Base-by-base conservation (phyloP, 2,888 invertebrate species). In the Melanotus villosus region DNA sequence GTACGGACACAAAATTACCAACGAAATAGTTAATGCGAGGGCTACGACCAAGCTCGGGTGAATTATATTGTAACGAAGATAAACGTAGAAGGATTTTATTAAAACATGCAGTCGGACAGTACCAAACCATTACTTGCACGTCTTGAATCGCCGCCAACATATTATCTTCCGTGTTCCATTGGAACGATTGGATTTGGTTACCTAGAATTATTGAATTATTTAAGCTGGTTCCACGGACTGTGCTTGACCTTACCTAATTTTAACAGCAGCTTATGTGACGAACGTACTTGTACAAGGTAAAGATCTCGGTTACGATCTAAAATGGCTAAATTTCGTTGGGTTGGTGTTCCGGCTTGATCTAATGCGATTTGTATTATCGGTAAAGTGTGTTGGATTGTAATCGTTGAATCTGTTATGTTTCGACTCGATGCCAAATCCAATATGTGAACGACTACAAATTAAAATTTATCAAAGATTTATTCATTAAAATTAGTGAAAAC, bases 231-330 rank as follows among this genome's bases (percentile, higher is more conserved):
- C 5, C 16, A 7, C 26, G 3, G 26, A 26, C 7, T 5, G 26
- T 26, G 26, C 7, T 26, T 26, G 7, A 14, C 38, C 3, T 38
- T 81, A 93, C 93, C 93, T 71, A 95, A 84, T 86, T 94, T 94
- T n/a, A 89, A 87, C 68, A 91, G 89, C 77, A 89, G 90, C 68
- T 90, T 88, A 73, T 88, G 87, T 19, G 86, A 82, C 62, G 91
- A 90, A 80, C 92, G 90, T 6, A 93, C 88, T 67, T 93, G 90
- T 1, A 95, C 90, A 14, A 98, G 88, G 82, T 93, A 95, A 12
- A 98, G 86, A 84, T 98, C 98, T 77, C 92, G 89, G 81, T 97
- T 97, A 77, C 90, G 90, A 85, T 99, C 99, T 21, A 98, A 87
- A 67, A 98, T 86, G 0, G 96, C 96, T 45, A 98, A 85, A 78